These are phyloP conservation scores for Ectropis crepuscularia DNA, from an alignment of 2,888 invertebrate species.

Conservation along the genomic window DNA sequence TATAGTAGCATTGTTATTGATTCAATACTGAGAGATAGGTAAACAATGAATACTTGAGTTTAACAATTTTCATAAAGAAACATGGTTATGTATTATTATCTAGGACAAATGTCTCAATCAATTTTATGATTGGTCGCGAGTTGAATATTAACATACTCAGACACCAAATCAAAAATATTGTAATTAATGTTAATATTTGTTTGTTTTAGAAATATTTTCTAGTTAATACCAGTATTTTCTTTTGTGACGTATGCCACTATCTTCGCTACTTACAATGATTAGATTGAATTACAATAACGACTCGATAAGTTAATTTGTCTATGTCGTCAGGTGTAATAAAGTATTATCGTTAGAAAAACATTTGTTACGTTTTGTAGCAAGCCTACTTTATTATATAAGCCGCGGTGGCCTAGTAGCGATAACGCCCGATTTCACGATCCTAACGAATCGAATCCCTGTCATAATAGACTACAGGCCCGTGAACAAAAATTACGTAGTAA, in stretches of 20 bases:
- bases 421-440: too few species aligned
- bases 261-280: slow-evolving; percentile 1
- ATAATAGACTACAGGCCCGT: too few species aligned
- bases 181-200: neutral
- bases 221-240: neutral
- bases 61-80: too few species aligned
- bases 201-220: neutral
- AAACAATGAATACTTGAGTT: too few species aligned
- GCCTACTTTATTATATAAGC: neutral
- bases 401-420: too few species aligned
- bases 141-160: too few species aligned
- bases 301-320: slow-evolving; percentile 12
- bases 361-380: neutral
- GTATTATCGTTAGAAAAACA: slow-evolving; percentile 1
- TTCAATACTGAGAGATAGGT: too few species aligned
- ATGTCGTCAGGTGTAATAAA: slow-evolving; percentile 6
- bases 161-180: too few species aligned
- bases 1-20: too few species aligned
- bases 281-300: slow-evolving; percentile 15
- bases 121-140: neutral
- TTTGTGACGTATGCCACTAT: slow-evolving; percentile 14
- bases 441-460: too few species aligned
- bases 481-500: too few species aligned
- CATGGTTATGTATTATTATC: neutral
- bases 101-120: neutral